Evolutionary conservation across 2,797 vertebrate genomes (phyloP).

Genomic region (Acipenser oxyrinchus): DNA sequence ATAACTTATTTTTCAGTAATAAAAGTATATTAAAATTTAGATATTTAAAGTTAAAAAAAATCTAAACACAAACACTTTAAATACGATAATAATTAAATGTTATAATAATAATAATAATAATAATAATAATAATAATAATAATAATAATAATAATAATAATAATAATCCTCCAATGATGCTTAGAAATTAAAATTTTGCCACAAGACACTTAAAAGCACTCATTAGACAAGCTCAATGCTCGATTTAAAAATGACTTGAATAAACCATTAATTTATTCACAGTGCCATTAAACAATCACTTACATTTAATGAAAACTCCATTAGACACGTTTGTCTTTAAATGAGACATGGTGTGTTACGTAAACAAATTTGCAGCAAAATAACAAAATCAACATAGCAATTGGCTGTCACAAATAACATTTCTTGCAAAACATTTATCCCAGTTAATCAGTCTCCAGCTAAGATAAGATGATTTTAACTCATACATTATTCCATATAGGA

Average conservation of each 20-base stretch:
- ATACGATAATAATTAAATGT: too few relatives aligned
- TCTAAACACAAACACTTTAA: too few relatives aligned
- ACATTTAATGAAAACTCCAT: slow-evolving; percentile 16
- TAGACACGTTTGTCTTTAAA: slow-evolving; percentile 9
- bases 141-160: too few relatives aligned
- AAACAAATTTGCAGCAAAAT: slow-evolving; percentile 7
- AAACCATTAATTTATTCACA: slow-evolving; percentile 12
- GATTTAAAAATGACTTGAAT: slow-evolving; percentile 13
- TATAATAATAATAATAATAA: too few relatives aligned
- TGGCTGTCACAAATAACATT: neutral
- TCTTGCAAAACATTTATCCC: neutral
- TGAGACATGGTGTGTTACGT: slow-evolving; percentile 10
- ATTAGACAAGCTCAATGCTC: neutral
- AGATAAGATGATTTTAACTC: slow-evolving; percentile 1
- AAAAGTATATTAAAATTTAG: too few relatives aligned
- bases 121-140: too few relatives aligned
- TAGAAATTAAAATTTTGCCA: too few relatives aligned
- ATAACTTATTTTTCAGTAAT: too few relatives aligned
- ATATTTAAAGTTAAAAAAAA: too few relatives aligned
- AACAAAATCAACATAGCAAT: neutral
- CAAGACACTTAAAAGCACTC: neutral
- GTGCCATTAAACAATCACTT: slow-evolving; percentile 16
- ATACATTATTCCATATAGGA: neutral
- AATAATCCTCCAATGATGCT: too few relatives aligned
- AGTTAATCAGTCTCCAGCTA: neutral